phyloP scores from a whole-genome alignment of 2,888 invertebrate species.

The Macrosoma leucophasiata region DNA sequence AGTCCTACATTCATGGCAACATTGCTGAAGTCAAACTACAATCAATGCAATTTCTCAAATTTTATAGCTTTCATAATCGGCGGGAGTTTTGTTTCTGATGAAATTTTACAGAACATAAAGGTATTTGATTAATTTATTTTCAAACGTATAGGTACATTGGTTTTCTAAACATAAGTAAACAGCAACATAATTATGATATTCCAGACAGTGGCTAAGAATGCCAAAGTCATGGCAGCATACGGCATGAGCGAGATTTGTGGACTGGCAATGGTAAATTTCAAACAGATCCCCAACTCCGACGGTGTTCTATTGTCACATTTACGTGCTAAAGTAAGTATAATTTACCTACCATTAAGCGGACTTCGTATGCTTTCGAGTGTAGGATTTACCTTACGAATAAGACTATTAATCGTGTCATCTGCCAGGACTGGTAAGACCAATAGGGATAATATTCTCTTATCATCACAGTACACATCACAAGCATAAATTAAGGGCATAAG shows the following conservation, averaged over 20 bases:
- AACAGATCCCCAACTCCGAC: conserved; percentile 28
- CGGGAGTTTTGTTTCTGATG: conserved; percentile 41
- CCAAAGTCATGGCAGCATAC: conserved; percentile 9
- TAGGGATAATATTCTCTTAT: too few species aligned
- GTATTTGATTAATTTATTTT: conserved; percentile 30
- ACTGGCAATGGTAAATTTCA: conserved; percentile 14
- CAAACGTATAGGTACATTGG: too few species aligned
- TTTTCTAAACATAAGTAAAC: too few species aligned
- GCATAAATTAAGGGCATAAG: too few species aligned
- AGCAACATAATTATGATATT: background rate
- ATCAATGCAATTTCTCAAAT: conserved; percentile 44
- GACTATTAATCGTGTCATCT: too few species aligned
- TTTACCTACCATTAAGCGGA: too few species aligned
- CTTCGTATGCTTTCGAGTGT: too few species aligned
- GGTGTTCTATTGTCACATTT: conserved; percentile 44
- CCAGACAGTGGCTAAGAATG: conserved; percentile 18
- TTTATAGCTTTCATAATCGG: conserved; percentile 40
- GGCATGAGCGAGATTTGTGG: conserved; percentile 23
- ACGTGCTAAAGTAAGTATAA: conserved; percentile 42
- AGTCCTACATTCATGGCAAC: conserved; percentile 44
- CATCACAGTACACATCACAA: too few species aligned
- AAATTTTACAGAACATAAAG: conserved; percentile 37
- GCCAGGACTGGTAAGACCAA: too few species aligned
- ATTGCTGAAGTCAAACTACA: conserved; percentile 35
- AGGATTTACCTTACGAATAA: too few species aligned